Conservation (phyloP, 2,888 invertebrate species). For the Andrena trimmerana region DNA sequence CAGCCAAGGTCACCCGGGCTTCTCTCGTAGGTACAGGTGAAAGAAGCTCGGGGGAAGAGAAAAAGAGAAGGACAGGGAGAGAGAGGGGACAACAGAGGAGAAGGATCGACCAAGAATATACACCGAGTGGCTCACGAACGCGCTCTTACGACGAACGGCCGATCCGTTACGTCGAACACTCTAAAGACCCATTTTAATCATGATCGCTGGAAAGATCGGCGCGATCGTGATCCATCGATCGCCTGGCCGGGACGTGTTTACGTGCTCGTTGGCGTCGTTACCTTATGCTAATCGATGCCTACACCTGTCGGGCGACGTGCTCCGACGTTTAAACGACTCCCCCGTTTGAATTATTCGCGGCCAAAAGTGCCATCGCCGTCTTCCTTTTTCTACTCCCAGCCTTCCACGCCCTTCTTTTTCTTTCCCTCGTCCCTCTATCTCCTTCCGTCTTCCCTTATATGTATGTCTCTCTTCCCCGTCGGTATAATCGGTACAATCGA, state of each 20-base stretch:
- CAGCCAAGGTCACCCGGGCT: constrained; percentile 76
- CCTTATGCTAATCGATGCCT: constrained; percentile 82
- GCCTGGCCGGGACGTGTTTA: constrained; percentile 75
- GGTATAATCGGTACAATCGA: constrained; percentile 20
- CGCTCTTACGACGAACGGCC: constrained; percentile 64
- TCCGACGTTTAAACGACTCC: constrained; percentile 75
- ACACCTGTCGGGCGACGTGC: constrained; percentile 79
- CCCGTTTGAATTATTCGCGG: constrained; percentile 73
- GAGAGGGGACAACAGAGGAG: constrained; percentile 3
- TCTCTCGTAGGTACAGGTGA: constrained; percentile 55
- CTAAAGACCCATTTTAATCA: constrained; percentile 74
- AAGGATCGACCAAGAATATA: constrained; percentile 51
- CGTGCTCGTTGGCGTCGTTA: constrained; percentile 78
- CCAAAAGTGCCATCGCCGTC: constrained; percentile 63
- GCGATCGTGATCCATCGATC: constrained; percentile 77
- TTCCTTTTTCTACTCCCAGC: constrained; percentile 58
- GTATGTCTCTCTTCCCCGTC: not conserved
- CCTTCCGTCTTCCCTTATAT: not conserved
- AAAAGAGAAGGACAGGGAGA: not conserved
- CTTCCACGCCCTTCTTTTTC: constrained; percentile 26
- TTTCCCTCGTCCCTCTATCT: not conserved
- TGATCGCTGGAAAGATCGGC: constrained; percentile 74
- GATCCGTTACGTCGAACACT: constrained; percentile 69
- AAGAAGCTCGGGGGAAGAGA: constrained; percentile 44
- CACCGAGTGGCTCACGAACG: constrained; percentile 54